Evolutionary conservation across 30 jellyfish, hydroid and myxozoan genomes (phyloP).

Genomic region (Aurelia aurita): DNA sequence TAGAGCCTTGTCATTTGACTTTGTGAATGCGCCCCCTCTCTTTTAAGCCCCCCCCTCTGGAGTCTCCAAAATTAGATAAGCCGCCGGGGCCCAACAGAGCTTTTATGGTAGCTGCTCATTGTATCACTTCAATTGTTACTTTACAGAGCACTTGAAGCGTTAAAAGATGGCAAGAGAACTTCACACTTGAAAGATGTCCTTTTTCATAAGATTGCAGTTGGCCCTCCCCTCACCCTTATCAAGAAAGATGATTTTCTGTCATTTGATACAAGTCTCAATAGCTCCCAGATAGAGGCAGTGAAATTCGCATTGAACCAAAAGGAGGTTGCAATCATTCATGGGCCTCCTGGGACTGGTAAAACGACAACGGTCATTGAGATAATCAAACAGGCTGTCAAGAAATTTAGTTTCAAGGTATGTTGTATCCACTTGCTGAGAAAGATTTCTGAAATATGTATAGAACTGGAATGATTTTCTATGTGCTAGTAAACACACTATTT

Average conservation of each 20-base stretch:
- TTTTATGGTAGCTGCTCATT: not conserved
- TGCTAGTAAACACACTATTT: too few species aligned
- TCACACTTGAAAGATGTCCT: constrained; percentile 59
- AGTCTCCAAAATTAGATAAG: too few species aligned
- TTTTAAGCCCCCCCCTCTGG: too few species aligned
- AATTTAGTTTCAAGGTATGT: constrained; percentile 78
- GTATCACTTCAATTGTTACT: not conserved
- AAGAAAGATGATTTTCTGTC: constrained; percentile 26
- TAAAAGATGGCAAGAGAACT: constrained; percentile 33
- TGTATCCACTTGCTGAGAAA: not conserved
- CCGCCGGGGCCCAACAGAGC: too few species aligned
- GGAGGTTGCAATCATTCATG: constrained; percentile 87
- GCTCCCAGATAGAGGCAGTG: constrained; percentile 85
- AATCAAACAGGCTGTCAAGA: constrained; percentile 81
- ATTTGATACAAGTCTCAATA: constrained; percentile 69
- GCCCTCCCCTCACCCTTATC: constrained; percentile 26
- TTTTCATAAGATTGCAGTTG: constrained; percentile 36
- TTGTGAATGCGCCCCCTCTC: too few species aligned
- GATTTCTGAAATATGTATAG: too few species aligned
- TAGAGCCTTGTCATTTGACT: too few species aligned
- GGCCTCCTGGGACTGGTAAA: constrained; percentile 99
- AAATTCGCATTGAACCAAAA: constrained; percentile 82
- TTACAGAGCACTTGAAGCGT: constrained; percentile 61
- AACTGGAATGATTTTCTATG: too few species aligned
- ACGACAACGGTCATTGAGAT: constrained; percentile 93